Percentiles rank a stretch among this genome's conserved stretches.
These are phyloP conservation scores for Osmerus mordax DNA, from an alignment of 2,113 vertebrate species.

Conservation along the genomic window DNA sequence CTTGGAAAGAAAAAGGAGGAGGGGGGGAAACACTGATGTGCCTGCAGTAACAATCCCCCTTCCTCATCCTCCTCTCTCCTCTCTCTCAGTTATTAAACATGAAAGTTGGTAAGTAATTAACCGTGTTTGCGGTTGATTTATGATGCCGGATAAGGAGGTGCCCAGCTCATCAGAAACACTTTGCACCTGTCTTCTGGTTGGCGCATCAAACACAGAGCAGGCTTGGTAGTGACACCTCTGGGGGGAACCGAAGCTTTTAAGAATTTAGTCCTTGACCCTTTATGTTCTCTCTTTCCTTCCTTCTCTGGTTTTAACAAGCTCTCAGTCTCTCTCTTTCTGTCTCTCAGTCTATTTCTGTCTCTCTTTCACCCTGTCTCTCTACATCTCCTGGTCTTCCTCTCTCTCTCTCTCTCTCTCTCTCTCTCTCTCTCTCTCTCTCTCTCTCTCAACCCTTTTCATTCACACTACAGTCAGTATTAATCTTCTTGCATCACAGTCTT, in stretches of 20 bases:
- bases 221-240: constrained; percentile 31
- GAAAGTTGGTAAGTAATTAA: constrained; percentile 44
- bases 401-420: not conserved
- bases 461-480: not conserved
- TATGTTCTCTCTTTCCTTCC: constrained; percentile 36
- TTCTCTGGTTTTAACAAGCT: constrained; percentile 33
- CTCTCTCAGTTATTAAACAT: constrained; percentile 56
- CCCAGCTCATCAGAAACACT: constrained; percentile 41
- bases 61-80: constrained; percentile 3
- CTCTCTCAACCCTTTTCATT: constrained; percentile 19
- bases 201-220: constrained; percentile 34
- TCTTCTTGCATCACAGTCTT: not conserved
- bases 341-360: not conserved
- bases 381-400: not conserved
- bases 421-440: constrained; percentile 39
- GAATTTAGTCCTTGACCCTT: not conserved
- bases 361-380: not conserved
- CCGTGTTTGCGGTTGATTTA: constrained; percentile 58
- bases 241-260: constrained; percentile 31
- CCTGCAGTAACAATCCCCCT: too few relatives aligned
- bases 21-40: too few relatives aligned
- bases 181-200: constrained; percentile 43
- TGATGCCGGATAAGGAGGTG: constrained; percentile 39
- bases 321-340: not conserved
- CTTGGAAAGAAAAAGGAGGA: not conserved